Evolutionary conservation across 2,888 invertebrate genomes (phyloP).

Genomic region (Clostera curtula): DNA sequence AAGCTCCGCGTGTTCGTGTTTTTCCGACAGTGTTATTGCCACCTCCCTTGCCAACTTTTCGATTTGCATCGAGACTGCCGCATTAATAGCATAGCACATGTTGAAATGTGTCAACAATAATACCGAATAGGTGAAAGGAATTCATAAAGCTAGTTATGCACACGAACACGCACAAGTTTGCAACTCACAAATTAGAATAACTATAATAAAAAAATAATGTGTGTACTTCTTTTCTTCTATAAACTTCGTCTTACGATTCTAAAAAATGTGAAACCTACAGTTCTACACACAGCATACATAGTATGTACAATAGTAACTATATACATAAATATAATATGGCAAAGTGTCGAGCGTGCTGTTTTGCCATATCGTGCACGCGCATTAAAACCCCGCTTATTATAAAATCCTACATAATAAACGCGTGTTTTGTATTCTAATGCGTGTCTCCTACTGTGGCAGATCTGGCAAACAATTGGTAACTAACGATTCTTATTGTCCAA

Average conservation of each 20-base stretch:
- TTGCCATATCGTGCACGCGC: slow-evolving; percentile 33
- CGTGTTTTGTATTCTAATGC: slow-evolving; percentile 21
- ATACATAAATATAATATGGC: slow-evolving; percentile 59
- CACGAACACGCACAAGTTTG: slow-evolving; percentile 7
- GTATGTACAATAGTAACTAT: slow-evolving; percentile 68
- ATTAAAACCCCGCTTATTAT: slow-evolving; percentile 21
- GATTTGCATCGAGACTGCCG: too few species aligned
- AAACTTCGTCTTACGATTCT: slow-evolving; percentile 49
- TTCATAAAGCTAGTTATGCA: not conserved
- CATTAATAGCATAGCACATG: too few species aligned
- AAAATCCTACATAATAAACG: not conserved
- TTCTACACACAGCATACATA: slow-evolving; percentile 66
- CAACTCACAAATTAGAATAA: slow-evolving; percentile 18
- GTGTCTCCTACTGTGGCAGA: slow-evolving; percentile 30
- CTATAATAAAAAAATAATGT: slow-evolving; percentile 30
- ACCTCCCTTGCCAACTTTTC: too few species aligned
- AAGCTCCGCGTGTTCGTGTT: slow-evolving; percentile 1
- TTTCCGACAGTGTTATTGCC: not conserved
- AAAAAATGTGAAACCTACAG: slow-evolving; percentile 61
- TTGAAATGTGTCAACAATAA: too few species aligned
- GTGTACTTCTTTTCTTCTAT: slow-evolving; percentile 45
- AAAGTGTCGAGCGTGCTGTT: slow-evolving; percentile 38
- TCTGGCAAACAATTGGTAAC: slow-evolving; percentile 50
- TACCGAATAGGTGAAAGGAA: too few species aligned
- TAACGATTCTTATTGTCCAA: slow-evolving; percentile 54